Evolutionary conservation across 2,113 vertebrate genomes (phyloP), one percentile per base, ranked within the genome.

Genomic region (Fregetta grallaria): DNA sequence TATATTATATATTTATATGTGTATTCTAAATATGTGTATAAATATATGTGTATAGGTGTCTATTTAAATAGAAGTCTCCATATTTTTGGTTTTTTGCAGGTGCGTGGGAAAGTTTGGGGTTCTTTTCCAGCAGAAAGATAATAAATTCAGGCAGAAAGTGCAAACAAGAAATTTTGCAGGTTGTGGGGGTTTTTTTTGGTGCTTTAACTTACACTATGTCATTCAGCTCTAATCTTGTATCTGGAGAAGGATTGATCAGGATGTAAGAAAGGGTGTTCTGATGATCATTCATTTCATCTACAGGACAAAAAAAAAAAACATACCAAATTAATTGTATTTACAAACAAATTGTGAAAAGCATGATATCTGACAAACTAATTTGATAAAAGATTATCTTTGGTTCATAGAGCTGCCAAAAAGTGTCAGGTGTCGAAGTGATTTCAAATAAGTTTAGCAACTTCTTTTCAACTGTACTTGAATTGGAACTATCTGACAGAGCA

Each of bases 281-380:
- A 73, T 99, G 99, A 94, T 99, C 99, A 47, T 99, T 99, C 98
- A 99, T 99, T 98, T 99, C 99, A 98, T 99, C 99, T 99, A 94
- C 65, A 98, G 75, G 45, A 98, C 22, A 98, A 63, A 50, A 68
- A 67, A 53, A 65, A 45, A 74, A 26, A 36, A 30, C 56, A 94
- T 29, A 49, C 3, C 30, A 71, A 53, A 36, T 70, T 22, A 84
- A n/a, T 96, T 70, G 88, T 4, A 84, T 52, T 95, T 63, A 76
- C 9, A 96, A 86, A 62, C 40, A 56, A 93, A 47, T 74, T 23
- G 11, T 26, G 17, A 23, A 13, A 94, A 73, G 45, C 61, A 67
- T 18, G 62, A 50, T 23, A 93, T 91, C 45, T 89, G 42, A 68
- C 27, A 61, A 93, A 36, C 11, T 56, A 63, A 66, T 61, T 74